A percentile compares a stretch with the other conserved stretches of the same genome.
phyloP scores from a whole-genome alignment of 1,140 invertebrate species.

The Drosophila tsacasi region DNA sequence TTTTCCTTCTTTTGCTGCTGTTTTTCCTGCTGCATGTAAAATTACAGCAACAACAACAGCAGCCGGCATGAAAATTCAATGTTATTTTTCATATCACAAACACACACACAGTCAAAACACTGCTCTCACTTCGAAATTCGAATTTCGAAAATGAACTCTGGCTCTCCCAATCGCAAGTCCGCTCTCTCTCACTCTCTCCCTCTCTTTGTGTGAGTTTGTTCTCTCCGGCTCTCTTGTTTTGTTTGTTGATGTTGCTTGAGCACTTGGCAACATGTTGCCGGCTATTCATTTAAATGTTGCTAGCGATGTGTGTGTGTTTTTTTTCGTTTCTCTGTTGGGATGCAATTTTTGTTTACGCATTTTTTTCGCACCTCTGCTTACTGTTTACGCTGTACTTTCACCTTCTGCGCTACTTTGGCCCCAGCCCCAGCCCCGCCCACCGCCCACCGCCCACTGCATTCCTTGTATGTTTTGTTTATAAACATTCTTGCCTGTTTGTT shows the following conservation, averaged over 20 bases:
- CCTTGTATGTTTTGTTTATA: slow-evolving; percentile 73
- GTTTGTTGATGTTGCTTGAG: slow-evolving; percentile 26
- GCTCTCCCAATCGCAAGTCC: not conserved
- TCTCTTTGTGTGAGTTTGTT: not conserved
- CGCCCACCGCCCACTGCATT: slow-evolving; percentile 29
- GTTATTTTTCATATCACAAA: slow-evolving; percentile 44
- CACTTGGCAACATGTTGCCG: slow-evolving; percentile 50
- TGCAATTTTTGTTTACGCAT: slow-evolving; percentile 64
- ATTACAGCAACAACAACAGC: slow-evolving; percentile 52
- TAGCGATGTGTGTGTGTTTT: not conserved
- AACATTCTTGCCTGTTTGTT: slow-evolving; percentile 75
- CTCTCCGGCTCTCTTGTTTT: slow-evolving; percentile 15
- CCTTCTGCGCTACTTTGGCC: slow-evolving; percentile 48
- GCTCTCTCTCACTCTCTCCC: not conserved
- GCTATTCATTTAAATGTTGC: slow-evolving; percentile 43
- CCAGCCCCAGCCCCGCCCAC: slow-evolving; percentile 9
- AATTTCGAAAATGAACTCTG: slow-evolving; percentile 69
- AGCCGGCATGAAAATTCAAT: slow-evolving; percentile 58
- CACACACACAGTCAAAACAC: slow-evolving; percentile 1
- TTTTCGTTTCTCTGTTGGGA: slow-evolving; percentile 19
- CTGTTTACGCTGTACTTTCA: slow-evolving; percentile 69
- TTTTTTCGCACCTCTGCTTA: slow-evolving; percentile 68
- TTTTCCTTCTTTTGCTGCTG: slow-evolving; percentile 66
- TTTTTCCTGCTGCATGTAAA: slow-evolving; percentile 74
- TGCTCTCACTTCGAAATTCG: slow-evolving; percentile 48